phyloP scores from a whole-genome alignment of 2,797 vertebrate genomes.

The Eidolon dupreanum region DNA sequence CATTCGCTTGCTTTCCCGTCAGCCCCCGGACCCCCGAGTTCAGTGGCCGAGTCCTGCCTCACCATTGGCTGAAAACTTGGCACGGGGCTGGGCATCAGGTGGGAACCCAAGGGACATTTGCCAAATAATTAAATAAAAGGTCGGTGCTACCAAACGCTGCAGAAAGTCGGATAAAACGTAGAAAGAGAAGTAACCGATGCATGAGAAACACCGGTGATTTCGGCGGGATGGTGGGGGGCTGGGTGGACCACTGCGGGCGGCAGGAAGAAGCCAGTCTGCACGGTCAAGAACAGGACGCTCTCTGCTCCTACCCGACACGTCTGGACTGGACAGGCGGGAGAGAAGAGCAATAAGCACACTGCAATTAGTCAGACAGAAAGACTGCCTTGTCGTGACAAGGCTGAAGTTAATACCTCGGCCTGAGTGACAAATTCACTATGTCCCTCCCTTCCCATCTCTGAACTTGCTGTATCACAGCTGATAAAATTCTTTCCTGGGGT shows the following conservation, averaged over 20 bases:
- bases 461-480: neutral
- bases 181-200: neutral
- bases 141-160: neutral
- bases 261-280: neutral
- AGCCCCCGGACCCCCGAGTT: neutral
- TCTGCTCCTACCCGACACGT: neutral
- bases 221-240: neutral
- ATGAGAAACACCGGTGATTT: neutral
- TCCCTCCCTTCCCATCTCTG: neutral
- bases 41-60: neutral
- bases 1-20: neutral
- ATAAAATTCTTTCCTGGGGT: neutral
- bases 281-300: neutral
- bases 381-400: neutral
- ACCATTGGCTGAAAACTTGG: neutral
- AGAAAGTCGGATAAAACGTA: neutral
- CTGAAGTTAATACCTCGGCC: neutral
- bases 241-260: rapidly evolving
- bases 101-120: neutral
- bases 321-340: neutral
- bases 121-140: neutral
- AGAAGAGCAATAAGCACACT: neutral
- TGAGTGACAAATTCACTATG: neutral
- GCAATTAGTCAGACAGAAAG: conserved; percentile 33
- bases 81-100: neutral